Base-by-base conservation (phyloP, 2,888 invertebrate species). In the Hylaea fasciaria region DNA sequence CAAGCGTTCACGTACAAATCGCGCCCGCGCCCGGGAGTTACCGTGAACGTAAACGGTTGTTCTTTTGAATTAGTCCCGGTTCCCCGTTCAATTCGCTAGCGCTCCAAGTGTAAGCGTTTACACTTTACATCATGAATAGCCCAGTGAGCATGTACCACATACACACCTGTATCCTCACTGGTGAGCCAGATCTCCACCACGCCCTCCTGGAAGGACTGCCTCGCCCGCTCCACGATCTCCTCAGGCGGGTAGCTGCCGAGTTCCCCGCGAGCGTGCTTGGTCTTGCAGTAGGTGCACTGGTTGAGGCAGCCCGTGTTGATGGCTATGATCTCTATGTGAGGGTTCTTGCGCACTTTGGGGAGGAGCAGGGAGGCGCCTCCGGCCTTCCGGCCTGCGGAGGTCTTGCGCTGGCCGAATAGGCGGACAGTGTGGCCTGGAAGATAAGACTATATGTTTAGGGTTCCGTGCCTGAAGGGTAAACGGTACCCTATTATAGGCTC, bases 261-360 rank as follows among this genome's bases (percentile, higher is more conserved):
- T 80, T 99, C 98, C 0, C 99, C 99, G 50, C 99, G 89, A 0
- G 99, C 99, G 84, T 98, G 98, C 81, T 98, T 99, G 0, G 99
- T 99, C 88, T 99, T 99, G 82, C 99, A 99, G 80, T 99, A 99
- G 0, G 99, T 99, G 84, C 99, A 99, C 78, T 98, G 98, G 90
- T 99, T 99, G 2, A 99, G 91, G 76, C 99, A 99, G 0, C 98
- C 98, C 0, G 98, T 98, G 83, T 98, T 98, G 47, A 99, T 97
- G 0, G 98, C 95, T 61, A 99, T 98, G 57, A 99, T 99, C 93
- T 99, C 99, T 61, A 99, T 96, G 0, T 99, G 92, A 0, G 98
- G 98, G 88, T 99, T 99, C 78, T 97, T 96, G 51, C 99, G 93
- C 12, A 99, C 96, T 93, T 99, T 99, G 0, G 99, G 99, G 12